Conservation (phyloP, 2,113 vertebrate genomes). For the Rafetus swinhoei region DNA sequence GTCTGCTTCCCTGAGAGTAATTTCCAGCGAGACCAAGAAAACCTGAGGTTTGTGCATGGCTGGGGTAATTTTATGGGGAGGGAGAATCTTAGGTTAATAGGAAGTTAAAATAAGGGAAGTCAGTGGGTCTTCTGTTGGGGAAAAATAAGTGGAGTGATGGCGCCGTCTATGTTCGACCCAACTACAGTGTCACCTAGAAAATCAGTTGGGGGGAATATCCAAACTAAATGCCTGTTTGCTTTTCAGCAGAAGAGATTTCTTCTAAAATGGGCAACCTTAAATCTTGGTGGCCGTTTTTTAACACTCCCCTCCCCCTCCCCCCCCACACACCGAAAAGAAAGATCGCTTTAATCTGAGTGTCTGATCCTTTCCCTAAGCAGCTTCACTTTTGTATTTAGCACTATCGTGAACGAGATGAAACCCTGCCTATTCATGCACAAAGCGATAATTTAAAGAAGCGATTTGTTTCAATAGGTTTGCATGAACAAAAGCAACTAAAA, state of each 20-base stretch:
- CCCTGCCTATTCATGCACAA: slow-evolving; percentile 20
- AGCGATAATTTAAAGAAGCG: slow-evolving; percentile 3
- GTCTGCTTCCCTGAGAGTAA: slow-evolving; percentile 39
- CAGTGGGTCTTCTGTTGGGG: slow-evolving; percentile 70
- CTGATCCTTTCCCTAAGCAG: slow-evolving; percentile 25
- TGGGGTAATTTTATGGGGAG: slow-evolving; percentile 56
- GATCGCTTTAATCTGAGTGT: slow-evolving; percentile 37
- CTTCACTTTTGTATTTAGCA: slow-evolving; percentile 23
- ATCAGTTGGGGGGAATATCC: slow-evolving; percentile 77
- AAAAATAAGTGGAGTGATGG: slow-evolving; percentile 84
- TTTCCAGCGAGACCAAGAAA: slow-evolving; percentile 54
- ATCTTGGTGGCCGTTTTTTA: slow-evolving; percentile 22
- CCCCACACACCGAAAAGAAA: slow-evolving; percentile 6
- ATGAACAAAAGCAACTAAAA: slow-evolving; percentile 52
- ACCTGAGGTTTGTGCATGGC: slow-evolving; percentile 59
- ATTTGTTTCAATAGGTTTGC: slow-evolving; percentile 3
- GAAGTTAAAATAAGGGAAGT: slow-evolving; percentile 83
- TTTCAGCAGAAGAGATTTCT: slow-evolving; percentile 56
- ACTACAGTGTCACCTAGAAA: slow-evolving; percentile 80
- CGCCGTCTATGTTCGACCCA: slow-evolving; percentile 84
- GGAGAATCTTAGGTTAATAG: slow-evolving; percentile 72
- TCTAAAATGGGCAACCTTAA: slow-evolving; percentile 48
- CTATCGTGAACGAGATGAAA: slow-evolving; percentile 42
- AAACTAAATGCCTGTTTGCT: slow-evolving; percentile 73
- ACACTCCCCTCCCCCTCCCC: background rate